These are phyloP conservation scores for Chaenocephalus aceratus DNA, from an alignment of 2,113 vertebrate species.

Conservation along the genomic window DNA sequence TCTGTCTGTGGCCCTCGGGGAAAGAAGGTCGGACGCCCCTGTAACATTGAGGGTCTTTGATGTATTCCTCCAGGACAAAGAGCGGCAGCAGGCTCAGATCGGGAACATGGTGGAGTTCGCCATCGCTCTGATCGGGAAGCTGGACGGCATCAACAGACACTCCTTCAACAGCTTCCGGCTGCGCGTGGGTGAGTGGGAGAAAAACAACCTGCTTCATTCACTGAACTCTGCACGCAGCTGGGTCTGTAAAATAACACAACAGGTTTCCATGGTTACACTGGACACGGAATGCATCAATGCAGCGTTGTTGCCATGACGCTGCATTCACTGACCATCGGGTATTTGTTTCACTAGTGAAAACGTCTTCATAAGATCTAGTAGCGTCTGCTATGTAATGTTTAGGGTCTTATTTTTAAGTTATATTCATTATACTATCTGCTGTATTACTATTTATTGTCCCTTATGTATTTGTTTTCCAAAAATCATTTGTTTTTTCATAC, in stretches of 20 bases:
- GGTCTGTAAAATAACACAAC: neutral
- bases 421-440: neutral
- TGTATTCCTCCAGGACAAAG: slow-evolving; percentile 84
- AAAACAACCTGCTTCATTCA: slow-evolving; percentile 32
- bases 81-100: slow-evolving; percentile 92
- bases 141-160: slow-evolving; percentile 98
- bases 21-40: too few species aligned
- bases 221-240: slow-evolving; percentile 1
- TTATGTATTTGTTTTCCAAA: too few species aligned
- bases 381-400: neutral
- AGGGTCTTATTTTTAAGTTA: neutral
- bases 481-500: too few species aligned
- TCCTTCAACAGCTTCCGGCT: slow-evolving; percentile 97
- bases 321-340: neutral
- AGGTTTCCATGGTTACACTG: slow-evolving; percentile 45
- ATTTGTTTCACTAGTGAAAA: neutral
- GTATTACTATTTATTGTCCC: too few species aligned
- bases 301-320: neutral
- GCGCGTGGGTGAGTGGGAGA: slow-evolving; percentile 89
- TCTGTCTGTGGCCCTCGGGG: too few species aligned
- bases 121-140: slow-evolving; percentile 93
- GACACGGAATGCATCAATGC: slow-evolving; percentile 17
- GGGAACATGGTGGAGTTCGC: slow-evolving; percentile 98
- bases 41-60: too few species aligned
- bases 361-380: neutral